Percentiles rank a stretch among this genome's conserved stretches.
Conservation (phyloP, 1,140 invertebrate species). For the Megathymus violae region DNA sequence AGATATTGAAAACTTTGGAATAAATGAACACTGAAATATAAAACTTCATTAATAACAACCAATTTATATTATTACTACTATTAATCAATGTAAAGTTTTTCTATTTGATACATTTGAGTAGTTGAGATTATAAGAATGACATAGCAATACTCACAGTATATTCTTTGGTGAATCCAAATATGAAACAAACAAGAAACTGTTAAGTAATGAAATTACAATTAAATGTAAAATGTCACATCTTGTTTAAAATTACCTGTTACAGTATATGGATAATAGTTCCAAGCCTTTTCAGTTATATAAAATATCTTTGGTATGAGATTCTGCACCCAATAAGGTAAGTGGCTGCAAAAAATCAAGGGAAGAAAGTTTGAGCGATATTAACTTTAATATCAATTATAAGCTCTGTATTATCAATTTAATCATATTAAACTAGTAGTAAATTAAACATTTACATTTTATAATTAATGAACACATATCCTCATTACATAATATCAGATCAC, state of each 20-base stretch:
- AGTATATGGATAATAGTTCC: constrained; percentile 97
- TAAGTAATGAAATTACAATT: background rate
- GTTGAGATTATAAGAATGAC: too few relatives aligned
- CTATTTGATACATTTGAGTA: too few relatives aligned
- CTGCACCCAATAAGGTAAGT: constrained; percentile 95
- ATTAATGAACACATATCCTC: too few relatives aligned
- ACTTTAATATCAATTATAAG: constrained; percentile 2
- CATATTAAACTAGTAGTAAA: too few relatives aligned
- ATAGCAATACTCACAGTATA: constrained; percentile 75
- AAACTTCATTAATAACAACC: too few relatives aligned
- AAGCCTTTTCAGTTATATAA: constrained; percentile 96
- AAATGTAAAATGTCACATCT: background rate
- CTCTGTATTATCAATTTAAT: too few relatives aligned
- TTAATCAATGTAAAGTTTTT: too few relatives aligned
- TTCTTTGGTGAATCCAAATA: constrained; percentile 50
- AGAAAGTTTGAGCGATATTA: background rate
- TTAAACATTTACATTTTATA: too few relatives aligned
- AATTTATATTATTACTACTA: too few relatives aligned
- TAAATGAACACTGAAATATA: constrained; percentile 93
- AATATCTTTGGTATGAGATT: constrained; percentile 94
- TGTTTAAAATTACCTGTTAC: constrained; percentile 88
- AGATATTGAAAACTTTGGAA: constrained; percentile 93
- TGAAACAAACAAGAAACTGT: constrained; percentile 43
- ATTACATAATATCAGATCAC: too few relatives aligned
- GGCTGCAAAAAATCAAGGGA: constrained; percentile 85